These are phyloP conservation scores for Alligator mississippiensis DNA, from an alignment of 2,113 vertebrate genomes.

Conservation along the genomic window DNA sequence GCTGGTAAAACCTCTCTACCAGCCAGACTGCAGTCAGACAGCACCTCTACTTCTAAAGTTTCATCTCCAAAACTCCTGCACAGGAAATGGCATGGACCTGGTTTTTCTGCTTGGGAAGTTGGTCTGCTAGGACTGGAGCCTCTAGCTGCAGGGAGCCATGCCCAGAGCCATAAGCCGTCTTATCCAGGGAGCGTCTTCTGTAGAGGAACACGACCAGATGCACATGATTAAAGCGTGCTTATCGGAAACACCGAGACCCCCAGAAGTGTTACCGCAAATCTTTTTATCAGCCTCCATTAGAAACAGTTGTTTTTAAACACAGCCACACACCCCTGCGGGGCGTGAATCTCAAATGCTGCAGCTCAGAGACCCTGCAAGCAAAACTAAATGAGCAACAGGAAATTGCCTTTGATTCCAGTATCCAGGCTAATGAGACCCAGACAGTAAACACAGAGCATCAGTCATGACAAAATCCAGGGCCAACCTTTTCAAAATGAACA, in stretches of 20 bases:
- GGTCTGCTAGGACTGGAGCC: not conserved
- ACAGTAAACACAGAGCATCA: accelerated
- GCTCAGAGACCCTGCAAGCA: not conserved
- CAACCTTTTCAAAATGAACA: no score
- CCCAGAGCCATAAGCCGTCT: not conserved
- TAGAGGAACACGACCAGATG: no score
- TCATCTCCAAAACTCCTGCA: not conserved
- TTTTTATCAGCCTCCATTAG: not conserved
- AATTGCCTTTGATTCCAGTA: not conserved
- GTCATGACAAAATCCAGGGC: no score
- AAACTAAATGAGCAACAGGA: constrained; percentile 58
- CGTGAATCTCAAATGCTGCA: not conserved
- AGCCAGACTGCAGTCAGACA: no score
- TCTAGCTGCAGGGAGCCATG: not conserved
- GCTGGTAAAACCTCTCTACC: no score
- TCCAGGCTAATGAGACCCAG: not conserved
- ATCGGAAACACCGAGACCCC: accelerated
- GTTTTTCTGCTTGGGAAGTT: not conserved
- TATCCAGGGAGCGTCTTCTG: no score
- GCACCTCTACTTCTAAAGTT: no score
- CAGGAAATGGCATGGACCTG: not conserved
- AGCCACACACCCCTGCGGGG: not conserved
- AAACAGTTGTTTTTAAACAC: not conserved
- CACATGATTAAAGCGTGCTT: not conserved
- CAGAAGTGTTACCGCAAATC: accelerated